Percentiles rank a stretch among this genome's conserved stretches.
Evolutionary conservation across 2,113 vertebrate species (phyloP).

Genomic region (Craseonycteris thonglongyai): DNA sequence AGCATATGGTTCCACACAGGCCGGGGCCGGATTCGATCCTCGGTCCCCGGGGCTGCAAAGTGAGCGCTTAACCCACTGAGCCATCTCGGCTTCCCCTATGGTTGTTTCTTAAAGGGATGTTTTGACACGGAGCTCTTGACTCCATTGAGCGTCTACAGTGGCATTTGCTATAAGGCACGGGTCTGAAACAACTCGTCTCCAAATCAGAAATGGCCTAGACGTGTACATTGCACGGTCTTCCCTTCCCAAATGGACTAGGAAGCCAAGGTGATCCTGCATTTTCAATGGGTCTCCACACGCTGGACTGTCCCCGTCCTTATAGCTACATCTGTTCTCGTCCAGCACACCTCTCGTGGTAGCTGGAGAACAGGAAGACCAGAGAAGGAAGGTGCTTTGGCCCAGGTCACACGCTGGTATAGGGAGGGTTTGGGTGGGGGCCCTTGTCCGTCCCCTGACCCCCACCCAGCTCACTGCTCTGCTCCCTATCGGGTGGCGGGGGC

Average conservation of each 20-base stretch:
- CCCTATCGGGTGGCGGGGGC: neutral
- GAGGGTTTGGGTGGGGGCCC: accelerated
- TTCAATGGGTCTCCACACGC: too few species aligned
- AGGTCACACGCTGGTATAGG: neutral
- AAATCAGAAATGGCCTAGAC: accelerated
- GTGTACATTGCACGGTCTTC: accelerated
- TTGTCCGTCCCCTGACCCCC: accelerated
- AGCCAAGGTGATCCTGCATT: accelerated
- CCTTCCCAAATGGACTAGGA: accelerated
- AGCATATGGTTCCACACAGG: too few species aligned
- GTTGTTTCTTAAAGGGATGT: neutral
- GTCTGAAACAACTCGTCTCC: neutral
- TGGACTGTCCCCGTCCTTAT: accelerated
- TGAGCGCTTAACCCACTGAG: too few species aligned
- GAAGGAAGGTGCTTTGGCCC: neutral
- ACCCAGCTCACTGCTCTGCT: neutral
- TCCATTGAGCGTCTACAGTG: neutral
- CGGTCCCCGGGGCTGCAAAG: too few species aligned
- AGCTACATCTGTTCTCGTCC: neutral
- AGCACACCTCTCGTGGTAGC: neutral
- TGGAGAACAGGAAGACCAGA: neutral
- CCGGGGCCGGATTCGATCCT: too few species aligned
- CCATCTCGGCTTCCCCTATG: too few species aligned
- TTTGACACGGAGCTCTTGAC: neutral
- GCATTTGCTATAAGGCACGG: neutral